A percentile compares a stretch with the other conserved stretches of the same genome.
phyloP scores from a whole-genome alignment of 2,888 invertebrate species.

The Melolontha melolontha region DNA sequence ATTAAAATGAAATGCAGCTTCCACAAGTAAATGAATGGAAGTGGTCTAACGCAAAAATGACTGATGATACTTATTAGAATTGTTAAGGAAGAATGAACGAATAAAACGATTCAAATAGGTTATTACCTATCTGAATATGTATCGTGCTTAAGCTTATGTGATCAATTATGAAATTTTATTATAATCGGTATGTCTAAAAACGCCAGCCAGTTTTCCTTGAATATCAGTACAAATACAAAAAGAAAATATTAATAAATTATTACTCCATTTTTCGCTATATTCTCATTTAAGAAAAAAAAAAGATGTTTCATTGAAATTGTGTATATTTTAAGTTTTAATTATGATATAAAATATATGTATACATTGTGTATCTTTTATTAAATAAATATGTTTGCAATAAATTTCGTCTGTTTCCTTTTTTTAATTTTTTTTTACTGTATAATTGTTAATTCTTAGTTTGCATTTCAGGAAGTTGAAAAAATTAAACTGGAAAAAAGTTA shows the following conservation, averaged over 20 bases:
- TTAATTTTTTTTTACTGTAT: too few species aligned
- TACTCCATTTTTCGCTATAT: slow-evolving; percentile 37
- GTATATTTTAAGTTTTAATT: slow-evolving; percentile 38
- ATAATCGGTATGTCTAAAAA: slow-evolving; percentile 36
- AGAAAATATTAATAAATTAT: slow-evolving; percentile 32
- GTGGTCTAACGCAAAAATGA: slow-evolving; percentile 16
- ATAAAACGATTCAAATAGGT: slow-evolving; percentile 25
- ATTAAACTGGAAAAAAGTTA: too few species aligned
- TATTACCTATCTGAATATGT: slow-evolving; percentile 25
- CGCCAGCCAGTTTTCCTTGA: slow-evolving; percentile 41
- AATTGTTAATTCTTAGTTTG: too few species aligned
- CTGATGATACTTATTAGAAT: slow-evolving; percentile 36
- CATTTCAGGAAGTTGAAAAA: too few species aligned
- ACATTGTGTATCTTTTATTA: slow-evolving; percentile 44
- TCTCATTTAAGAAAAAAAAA: slow-evolving; percentile 7
- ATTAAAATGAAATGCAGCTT: slow-evolving; percentile 17
- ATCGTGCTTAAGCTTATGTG: slow-evolving; percentile 44
- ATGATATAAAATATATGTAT: slow-evolving; percentile 42
- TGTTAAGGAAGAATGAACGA: slow-evolving; percentile 25
- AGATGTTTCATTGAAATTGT: slow-evolving; percentile 28
- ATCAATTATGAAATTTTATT: slow-evolving; percentile 32
- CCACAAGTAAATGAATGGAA: neutral
- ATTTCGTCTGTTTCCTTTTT: neutral
- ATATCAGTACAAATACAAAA: slow-evolving; percentile 43
- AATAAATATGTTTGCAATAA: slow-evolving; percentile 45